Evolutionary conservation across 2,113 vertebrate species (phyloP).

Genomic region (Glaucidium brasilianum): DNA sequence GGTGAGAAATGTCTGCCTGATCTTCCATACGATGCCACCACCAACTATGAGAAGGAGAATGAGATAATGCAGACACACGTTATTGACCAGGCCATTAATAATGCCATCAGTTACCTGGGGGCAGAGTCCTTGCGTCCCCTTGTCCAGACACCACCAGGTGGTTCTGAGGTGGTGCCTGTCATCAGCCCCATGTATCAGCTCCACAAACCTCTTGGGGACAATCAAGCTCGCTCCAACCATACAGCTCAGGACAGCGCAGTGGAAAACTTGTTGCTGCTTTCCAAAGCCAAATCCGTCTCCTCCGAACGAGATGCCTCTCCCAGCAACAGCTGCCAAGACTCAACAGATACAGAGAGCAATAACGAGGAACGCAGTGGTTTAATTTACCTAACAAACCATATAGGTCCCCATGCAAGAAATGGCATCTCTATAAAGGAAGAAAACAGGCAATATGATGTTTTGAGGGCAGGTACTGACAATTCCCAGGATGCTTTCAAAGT

Average conservation of each 20-base stretch:
- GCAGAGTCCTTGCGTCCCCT: conserved; percentile 94
- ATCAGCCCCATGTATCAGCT: conserved; percentile 86
- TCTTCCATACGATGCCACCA: conserved; percentile 82
- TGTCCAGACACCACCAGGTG: conserved; percentile 89
- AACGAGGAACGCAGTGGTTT: conserved; percentile 89
- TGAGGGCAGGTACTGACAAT: conserved; percentile 80
- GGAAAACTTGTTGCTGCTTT: conserved; percentile 93
- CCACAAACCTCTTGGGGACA: conserved; percentile 81
- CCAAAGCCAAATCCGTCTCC: conserved; percentile 91
- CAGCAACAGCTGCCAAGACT: conserved; percentile 95
- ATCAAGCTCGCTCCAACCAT: conserved; percentile 68
- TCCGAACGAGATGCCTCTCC: conserved; percentile 92
- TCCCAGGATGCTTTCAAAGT: conserved; percentile 90
- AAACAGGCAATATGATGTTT: conserved; percentile 83
- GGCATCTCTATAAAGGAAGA: conserved; percentile 91
- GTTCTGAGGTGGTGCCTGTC: conserved; percentile 79
- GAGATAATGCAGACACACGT: conserved; percentile 95
- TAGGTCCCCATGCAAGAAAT: conserved; percentile 85
- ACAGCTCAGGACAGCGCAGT: conserved; percentile 89
- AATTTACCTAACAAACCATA: conserved; percentile 96
- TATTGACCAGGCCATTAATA: conserved; percentile 99
- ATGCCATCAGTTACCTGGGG: conserved; percentile 95
- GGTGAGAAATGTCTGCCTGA: conserved; percentile 93
- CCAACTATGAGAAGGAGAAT: conserved; percentile 81
- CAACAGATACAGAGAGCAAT: conserved; percentile 98